phyloP scores from a whole-genome alignment of 2,113 vertebrate species.

The Tapirus terrestris region DNA sequence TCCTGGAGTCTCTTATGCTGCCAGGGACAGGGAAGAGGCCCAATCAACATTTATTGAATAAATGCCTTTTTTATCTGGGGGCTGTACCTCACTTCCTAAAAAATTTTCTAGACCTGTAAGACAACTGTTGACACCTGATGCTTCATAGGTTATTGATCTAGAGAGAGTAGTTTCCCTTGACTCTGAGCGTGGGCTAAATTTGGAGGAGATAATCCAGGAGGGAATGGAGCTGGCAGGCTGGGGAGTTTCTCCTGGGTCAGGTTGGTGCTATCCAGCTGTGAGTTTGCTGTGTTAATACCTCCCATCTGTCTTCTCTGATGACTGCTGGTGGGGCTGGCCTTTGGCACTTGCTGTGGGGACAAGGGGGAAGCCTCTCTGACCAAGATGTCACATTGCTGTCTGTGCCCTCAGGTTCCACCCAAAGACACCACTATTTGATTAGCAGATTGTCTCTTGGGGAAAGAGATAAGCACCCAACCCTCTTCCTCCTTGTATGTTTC shows the following conservation, averaged over 20 bases:
- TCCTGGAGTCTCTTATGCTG: not conserved
- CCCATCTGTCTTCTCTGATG: slow-evolving; percentile 19
- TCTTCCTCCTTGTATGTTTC: not conserved
- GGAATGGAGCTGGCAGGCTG: slow-evolving; percentile 25
- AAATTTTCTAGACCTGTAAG: not conserved
- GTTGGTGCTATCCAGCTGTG: slow-evolving; percentile 70
- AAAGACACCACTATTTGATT: not conserved
- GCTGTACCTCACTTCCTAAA: not conserved
- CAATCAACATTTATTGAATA: not conserved
- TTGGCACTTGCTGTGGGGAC: not conserved
- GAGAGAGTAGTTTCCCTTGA: slow-evolving; percentile 54
- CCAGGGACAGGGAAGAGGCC: not conserved
- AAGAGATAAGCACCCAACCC: not conserved
- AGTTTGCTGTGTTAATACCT: slow-evolving; percentile 30
- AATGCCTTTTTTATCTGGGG: not conserved
- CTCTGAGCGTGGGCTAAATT: slow-evolving; percentile 65
- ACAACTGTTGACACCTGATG: not conserved
- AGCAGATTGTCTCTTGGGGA: not conserved
- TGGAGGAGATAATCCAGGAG: slow-evolving; percentile 70
- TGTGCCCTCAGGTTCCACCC: not conserved
- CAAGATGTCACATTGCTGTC: not conserved
- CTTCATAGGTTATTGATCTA: not conserved
- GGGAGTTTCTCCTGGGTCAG: slow-evolving; percentile 65
- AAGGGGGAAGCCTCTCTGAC: not conserved
- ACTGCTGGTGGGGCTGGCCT: not conserved